Evolutionary conservation across 2,113 vertebrate genomes (phyloP).

Genomic region (Rhabdornis inornatus): DNA sequence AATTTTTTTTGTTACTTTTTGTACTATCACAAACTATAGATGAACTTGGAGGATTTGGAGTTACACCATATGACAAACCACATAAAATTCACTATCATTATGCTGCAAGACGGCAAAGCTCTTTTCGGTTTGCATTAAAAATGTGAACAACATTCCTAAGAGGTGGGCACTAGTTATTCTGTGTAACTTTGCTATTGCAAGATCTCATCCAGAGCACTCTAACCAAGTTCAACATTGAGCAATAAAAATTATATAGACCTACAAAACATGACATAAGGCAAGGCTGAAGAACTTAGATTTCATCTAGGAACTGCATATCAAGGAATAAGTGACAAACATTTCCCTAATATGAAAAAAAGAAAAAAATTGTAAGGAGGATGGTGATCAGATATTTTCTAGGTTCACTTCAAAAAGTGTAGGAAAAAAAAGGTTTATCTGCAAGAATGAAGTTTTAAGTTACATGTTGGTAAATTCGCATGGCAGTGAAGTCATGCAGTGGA

Average conservation of each 20-base stretch:
- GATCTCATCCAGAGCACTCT: background rate
- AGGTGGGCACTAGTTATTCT: background rate
- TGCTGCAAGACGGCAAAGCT: background rate
- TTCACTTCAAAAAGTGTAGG: background rate
- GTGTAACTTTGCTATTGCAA: background rate
- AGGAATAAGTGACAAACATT: background rate
- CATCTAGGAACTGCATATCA: background rate
- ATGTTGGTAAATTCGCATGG: background rate
- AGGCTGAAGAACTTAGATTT: background rate
- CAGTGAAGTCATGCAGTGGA: slow-evolving; percentile 1
- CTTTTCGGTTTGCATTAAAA: background rate
- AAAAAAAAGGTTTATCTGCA: background rate
- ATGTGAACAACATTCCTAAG: background rate
- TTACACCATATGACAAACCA: background rate
- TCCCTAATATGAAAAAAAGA: background rate
- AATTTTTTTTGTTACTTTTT: background rate
- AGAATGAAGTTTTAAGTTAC: background rate
- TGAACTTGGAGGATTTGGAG: background rate
- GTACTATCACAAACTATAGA: background rate
- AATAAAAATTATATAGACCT: background rate
- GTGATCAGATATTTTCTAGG: background rate
- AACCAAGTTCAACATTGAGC: background rate
- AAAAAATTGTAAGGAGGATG: background rate
- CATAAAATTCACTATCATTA: background rate
- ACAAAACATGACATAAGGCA: background rate